Percentiles rank a stretch among this genome's conserved stretches.
phyloP scores from a whole-genome alignment of 2,797 vertebrate species.

The Enteromius viviparus region DNA sequence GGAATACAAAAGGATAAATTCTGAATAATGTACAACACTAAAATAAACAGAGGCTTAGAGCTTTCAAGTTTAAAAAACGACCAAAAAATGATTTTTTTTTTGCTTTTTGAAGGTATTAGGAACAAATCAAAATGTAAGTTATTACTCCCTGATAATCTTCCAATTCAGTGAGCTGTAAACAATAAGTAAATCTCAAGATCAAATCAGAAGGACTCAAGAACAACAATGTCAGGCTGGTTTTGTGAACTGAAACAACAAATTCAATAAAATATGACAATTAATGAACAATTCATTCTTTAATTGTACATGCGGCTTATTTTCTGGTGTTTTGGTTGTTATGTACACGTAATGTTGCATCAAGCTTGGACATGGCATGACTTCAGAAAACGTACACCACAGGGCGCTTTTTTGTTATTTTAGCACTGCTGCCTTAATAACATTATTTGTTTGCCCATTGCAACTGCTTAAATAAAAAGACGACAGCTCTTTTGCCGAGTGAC shows the following conservation, averaged over 20 bases:
- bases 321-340: not conserved
- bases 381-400: not conserved
- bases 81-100: not conserved
- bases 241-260: not conserved
- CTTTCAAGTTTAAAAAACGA: not conserved
- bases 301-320: not conserved
- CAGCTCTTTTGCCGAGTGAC: slow-evolving; percentile 58
- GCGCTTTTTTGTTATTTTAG: not conserved
- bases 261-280: not conserved
- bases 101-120: not conserved
- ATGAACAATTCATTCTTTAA: not conserved
- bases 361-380: not conserved
- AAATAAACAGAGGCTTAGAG: not conserved
- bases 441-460: not conserved
- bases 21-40: not conserved
- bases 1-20: not conserved
- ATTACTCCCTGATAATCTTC: not conserved
- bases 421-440: not conserved
- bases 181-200: not conserved
- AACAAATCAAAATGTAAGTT: not conserved
- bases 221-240: no score
- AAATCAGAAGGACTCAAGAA: not conserved
- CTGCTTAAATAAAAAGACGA: slow-evolving; percentile 41
- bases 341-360: not conserved
- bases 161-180: not conserved